A percentile compares a stretch with the other conserved stretches of the same genome.
Conservation (phyloP, 2,113 vertebrate species). For the Elaphurus davidianus region DNA sequence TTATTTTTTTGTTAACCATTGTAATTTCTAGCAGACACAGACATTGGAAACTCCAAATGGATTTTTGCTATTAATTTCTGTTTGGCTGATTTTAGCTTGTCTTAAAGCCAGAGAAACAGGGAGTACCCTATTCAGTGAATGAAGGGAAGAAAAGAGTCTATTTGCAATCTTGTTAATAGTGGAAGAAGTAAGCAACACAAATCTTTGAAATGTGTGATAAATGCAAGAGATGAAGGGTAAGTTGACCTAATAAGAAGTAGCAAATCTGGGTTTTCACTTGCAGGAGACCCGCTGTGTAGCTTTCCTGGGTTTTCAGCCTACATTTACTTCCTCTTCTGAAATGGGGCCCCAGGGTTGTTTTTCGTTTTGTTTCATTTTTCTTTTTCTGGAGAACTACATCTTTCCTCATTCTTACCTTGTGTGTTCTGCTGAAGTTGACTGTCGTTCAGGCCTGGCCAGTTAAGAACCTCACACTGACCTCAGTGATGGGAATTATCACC, state of each 20-base stretch:
- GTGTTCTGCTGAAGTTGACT: neutral
- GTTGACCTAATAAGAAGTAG: neutral
- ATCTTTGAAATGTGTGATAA: neutral
- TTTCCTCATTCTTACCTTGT: neutral
- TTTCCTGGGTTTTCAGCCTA: neutral
- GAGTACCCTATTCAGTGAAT: neutral
- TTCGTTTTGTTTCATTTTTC: neutral
- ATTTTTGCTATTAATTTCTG: neutral
- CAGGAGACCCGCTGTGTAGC: neutral
- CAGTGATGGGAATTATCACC: neutral
- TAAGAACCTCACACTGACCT: neutral
- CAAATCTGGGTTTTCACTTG: neutral
- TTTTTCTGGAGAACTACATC: neutral
- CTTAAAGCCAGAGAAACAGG: neutral
- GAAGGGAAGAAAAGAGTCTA: neutral
- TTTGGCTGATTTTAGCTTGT: neutral
- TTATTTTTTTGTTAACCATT: neutral
- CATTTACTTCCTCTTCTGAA: conserved; percentile 29
- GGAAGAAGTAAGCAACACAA: neutral
- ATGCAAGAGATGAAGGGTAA: neutral
- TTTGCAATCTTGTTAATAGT: neutral
- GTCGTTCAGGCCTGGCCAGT: neutral
- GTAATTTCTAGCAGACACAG: neutral
- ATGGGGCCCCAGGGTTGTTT: neutral
- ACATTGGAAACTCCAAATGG: neutral